A percentile compares a stretch with the other conserved stretches of the same genome.
Evolutionary conservation across 2,888 invertebrate species (phyloP).

Genomic region (Amblyteles armatorius): DNA sequence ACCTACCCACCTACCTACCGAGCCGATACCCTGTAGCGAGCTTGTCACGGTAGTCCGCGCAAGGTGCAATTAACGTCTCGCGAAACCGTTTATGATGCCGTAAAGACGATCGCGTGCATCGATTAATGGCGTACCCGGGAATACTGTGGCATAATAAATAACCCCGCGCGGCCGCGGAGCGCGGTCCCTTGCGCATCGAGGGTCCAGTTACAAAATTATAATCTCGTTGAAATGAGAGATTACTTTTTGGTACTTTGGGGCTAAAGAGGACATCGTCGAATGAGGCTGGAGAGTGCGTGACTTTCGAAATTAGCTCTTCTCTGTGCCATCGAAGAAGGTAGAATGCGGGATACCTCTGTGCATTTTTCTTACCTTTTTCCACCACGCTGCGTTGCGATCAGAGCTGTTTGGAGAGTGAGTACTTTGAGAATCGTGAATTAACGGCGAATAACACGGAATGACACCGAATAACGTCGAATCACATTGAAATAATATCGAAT

Average conservation of each 20-base stretch:
- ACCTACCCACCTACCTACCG: conserved; percentile 22
- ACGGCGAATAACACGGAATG: too few relatives aligned
- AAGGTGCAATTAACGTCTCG: conserved; percentile 68
- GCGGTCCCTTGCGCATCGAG: not conserved
- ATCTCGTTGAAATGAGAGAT: not conserved
- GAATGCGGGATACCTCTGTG: too few relatives aligned
- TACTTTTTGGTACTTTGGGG: not conserved
- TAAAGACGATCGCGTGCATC: conserved; percentile 69
- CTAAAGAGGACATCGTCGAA: not conserved
- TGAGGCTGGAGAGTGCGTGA: not conserved
- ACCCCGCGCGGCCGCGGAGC: not conserved
- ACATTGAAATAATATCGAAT: too few relatives aligned
- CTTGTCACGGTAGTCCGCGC: conserved; percentile 66
- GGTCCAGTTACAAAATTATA: not conserved
- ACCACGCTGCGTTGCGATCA: too few relatives aligned
- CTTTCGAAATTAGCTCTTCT: too few relatives aligned
- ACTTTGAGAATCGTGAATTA: too few relatives aligned
- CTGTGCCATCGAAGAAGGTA: too few relatives aligned
- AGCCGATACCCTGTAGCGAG: conserved; percentile 39
- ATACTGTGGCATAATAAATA: not conserved
- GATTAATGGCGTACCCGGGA: conserved; percentile 62
- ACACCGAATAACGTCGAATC: too few relatives aligned
- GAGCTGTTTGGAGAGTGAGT: too few relatives aligned
- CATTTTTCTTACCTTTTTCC: too few relatives aligned
- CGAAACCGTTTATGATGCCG: conserved; percentile 67